A percentile compares a stretch with the other conserved stretches of the same genome.
phyloP scores from a whole-genome alignment of 2,797 vertebrate genomes.

The Cryptoblepharus egeriae region DNA sequence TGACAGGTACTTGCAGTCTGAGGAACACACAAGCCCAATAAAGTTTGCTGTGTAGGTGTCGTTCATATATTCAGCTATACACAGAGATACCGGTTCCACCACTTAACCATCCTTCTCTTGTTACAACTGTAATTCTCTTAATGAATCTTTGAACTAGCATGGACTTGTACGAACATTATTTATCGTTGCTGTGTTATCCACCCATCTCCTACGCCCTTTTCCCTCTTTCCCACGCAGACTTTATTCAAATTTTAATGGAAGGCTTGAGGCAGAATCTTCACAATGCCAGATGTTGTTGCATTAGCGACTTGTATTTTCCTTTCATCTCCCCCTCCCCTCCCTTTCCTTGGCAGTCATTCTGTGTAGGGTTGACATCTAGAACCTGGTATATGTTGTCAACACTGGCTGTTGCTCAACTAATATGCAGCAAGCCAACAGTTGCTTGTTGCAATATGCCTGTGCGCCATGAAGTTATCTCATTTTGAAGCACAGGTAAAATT shows the following conservation, averaged over 20 bases:
- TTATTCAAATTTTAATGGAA: neutral
- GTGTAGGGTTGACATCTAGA: neutral
- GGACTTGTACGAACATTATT: constrained; percentile 11
- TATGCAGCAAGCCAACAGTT: neutral
- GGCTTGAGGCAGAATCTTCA: constrained; percentile 8
- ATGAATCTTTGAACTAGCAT: constrained; percentile 22
- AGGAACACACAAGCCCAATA: constrained; percentile 3
- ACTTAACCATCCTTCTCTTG: constrained; percentile 26
- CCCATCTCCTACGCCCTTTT: constrained; percentile 38
- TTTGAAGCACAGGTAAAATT: constrained; percentile 3
- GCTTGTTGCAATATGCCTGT: constrained; percentile 1
- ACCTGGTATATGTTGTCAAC: neutral
- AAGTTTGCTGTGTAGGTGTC: constrained; percentile 19
- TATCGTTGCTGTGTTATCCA: neutral
- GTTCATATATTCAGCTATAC: constrained; percentile 20
- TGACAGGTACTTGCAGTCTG: constrained; percentile 15
- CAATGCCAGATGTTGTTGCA: neutral
- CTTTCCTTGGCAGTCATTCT: constrained; percentile 9
- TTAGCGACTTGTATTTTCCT: constrained; percentile 26
- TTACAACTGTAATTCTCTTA: constrained; percentile 30
- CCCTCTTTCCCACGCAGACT: constrained; percentile 29
- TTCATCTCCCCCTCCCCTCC: constrained; percentile 13
- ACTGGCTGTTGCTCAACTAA: constrained; percentile 4
- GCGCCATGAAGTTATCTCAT: neutral
- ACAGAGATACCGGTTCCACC: constrained; percentile 24